Conservation (phyloP, 1,140 invertebrate genomes). For the Dryas iulia region DNA sequence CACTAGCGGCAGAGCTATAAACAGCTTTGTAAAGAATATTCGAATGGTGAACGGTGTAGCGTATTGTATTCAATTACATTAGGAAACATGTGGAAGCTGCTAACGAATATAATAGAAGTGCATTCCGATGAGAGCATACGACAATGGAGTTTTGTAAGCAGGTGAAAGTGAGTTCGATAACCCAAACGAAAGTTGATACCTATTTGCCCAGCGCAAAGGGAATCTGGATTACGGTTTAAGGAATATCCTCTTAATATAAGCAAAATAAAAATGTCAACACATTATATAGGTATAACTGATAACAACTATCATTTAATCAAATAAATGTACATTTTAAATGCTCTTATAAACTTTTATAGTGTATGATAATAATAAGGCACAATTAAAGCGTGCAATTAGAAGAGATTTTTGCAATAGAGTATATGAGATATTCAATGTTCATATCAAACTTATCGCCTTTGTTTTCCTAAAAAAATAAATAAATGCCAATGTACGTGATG, state of each 20-base stretch:
- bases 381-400: no score
- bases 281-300: not conserved
- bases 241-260: not conserved
- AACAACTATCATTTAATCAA: no score
- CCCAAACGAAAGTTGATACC: conserved; percentile 61
- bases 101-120: conserved; percentile 69
- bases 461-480: no score
- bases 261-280: not conserved
- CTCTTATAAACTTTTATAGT: no score
- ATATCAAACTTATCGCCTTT: no score
- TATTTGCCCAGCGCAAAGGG: conserved; percentile 37
- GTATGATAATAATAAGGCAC: no score
- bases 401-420: no score
- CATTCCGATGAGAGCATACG: conserved; percentile 68
- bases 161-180: conserved; percentile 79
- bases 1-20: not conserved
- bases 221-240: conserved; percentile 36
- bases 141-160: conserved; percentile 58
- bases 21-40: conserved; percentile 1
- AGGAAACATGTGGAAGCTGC: conserved; percentile 50
- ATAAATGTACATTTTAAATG: no score
- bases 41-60: not conserved
- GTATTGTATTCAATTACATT: conserved; percentile 26
- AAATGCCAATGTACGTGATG: no score
- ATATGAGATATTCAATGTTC: no score